A percentile compares a stretch with the other conserved stretches of the same genome.
These are phyloP conservation scores for Heterodera filipjevi DNA, from an alignment of 2,888 invertebrate genomes.

Conservation along the genomic window DNA sequence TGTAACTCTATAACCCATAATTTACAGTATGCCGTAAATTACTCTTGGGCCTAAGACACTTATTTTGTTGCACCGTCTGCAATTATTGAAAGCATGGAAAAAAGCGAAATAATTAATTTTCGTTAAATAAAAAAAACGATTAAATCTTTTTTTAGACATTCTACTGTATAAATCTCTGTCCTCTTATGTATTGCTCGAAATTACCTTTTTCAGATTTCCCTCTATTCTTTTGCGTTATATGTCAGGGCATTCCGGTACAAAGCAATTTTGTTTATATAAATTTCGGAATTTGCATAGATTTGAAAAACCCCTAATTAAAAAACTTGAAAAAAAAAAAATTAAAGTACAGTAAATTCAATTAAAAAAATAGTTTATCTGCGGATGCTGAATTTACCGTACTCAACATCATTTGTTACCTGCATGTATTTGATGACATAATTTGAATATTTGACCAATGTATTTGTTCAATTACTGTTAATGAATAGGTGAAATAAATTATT, in stretches of 20 bases:
- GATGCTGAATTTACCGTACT: slow-evolving; percentile 64
- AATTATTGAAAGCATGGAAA: slow-evolving; percentile 52
- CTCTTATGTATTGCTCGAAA: slow-evolving; percentile 54
- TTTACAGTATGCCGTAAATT: slow-evolving; percentile 59
- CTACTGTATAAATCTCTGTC: background rate
- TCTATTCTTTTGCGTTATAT: slow-evolving; percentile 62
- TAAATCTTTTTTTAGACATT: background rate
- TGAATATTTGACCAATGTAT: slow-evolving; percentile 62
- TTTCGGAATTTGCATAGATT: too few relatives aligned
- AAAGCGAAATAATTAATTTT: too few relatives aligned
- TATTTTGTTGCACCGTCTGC: slow-evolving; percentile 58
- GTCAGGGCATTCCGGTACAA: slow-evolving; percentile 60
- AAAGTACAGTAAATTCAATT: too few relatives aligned
- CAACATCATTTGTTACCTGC: slow-evolving; percentile 62
- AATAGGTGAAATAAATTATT: slow-evolving; percentile 53
- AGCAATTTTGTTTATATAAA: background rate
- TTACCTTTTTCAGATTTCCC: slow-evolving; percentile 64
- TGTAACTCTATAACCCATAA: too few relatives aligned
- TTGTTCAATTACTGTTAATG: slow-evolving; percentile 60
- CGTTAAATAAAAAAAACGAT: too few relatives aligned
- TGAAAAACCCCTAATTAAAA: too few relatives aligned
- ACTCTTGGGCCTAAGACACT: slow-evolving; percentile 58
- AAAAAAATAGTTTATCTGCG: slow-evolving; percentile 40
- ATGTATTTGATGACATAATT: slow-evolving; percentile 61
- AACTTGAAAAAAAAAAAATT: too few relatives aligned